Conservation (phyloP, 2,113 vertebrate species). For the Anguilla japonica region DNA sequence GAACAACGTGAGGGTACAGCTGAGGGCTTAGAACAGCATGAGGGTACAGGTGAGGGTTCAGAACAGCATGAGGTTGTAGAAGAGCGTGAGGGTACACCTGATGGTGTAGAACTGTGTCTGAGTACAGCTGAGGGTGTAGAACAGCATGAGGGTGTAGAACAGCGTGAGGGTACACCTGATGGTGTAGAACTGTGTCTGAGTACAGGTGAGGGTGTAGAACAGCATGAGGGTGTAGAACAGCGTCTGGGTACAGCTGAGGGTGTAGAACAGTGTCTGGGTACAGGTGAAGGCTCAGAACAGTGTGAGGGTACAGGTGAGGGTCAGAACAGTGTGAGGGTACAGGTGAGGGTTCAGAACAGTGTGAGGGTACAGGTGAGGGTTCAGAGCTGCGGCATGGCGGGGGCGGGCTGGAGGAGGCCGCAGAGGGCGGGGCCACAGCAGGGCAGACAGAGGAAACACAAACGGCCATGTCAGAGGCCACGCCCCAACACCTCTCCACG, state of each 20-base stretch:
- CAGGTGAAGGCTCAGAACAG: neutral
- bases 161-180: neutral
- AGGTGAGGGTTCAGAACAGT: constrained; percentile 2
- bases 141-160: neutral
- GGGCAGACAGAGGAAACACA: constrained; percentile 27
- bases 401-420: constrained; percentile 4
- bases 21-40: constrained; percentile 14
- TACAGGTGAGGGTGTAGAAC: no score
- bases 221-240: neutral
- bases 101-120: no score
- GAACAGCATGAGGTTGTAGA: constrained; percentile 28
- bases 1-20: neutral
- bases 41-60: constrained; percentile 15
- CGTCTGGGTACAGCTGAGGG: constrained; percentile 24
- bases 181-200: neutral
- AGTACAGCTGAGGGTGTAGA: neutral
- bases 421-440: constrained; percentile 11
- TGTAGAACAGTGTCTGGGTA: constrained; percentile 27
- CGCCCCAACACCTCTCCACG: neutral
- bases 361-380: neutral
- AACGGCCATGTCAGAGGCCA: neutral
- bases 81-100: neutral
- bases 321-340: constrained; percentile 28
- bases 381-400: neutral
- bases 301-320: constrained; percentile 23